Evolutionary conservation across 2,888 invertebrate genomes (phyloP), one percentile per base, ranked within the genome.

Genomic region (Cephalotes varians): DNA sequence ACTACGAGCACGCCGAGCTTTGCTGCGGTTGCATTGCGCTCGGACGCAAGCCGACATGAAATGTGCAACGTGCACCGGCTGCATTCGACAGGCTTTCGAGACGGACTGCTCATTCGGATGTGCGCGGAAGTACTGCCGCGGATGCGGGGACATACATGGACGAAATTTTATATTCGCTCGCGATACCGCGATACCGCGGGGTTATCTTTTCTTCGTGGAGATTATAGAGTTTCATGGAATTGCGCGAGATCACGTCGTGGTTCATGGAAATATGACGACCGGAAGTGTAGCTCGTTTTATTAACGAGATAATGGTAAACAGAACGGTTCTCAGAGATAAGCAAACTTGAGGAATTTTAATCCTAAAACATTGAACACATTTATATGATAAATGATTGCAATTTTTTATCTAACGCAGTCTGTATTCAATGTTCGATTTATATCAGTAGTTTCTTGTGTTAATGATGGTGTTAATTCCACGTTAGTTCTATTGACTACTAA

Each of bases 21-120:
- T 85, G 82, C 83, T 80, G 85, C 80, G 84, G 85, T 83, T 71
- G 54, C 64, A 79, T 69, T 44, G 81, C 81, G 54, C 60, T 74
- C 77, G 15, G 49, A 62, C 47, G 58, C 81, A 77, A 56, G 44
- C 67, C 44, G 77, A 58, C 67, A 67, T 56, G 77, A 77, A 77
- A 77, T 67, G 77, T 67, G 56, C 77, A 77, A 21, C 15, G 51
- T 64, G 56, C 77, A 44, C 40, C 67, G 64, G 37, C 65, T 76
- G 76, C 76, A 65, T 76, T 76, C 76, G 76, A 76, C 76, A 76
- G 65, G 65, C 64, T 51, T 64, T 37, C 74, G 25, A 64, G 28
- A 28, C 49, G 62, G 25, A 64, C 51, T 76, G 64, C 49, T 56
- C 72, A n/a, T 40, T 40, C n/a, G 44, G 58, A 73, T 73, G 28